Base-by-base conservation (phyloP, 2,797 vertebrate genomes). In the Discoglossus pictus region DNA sequence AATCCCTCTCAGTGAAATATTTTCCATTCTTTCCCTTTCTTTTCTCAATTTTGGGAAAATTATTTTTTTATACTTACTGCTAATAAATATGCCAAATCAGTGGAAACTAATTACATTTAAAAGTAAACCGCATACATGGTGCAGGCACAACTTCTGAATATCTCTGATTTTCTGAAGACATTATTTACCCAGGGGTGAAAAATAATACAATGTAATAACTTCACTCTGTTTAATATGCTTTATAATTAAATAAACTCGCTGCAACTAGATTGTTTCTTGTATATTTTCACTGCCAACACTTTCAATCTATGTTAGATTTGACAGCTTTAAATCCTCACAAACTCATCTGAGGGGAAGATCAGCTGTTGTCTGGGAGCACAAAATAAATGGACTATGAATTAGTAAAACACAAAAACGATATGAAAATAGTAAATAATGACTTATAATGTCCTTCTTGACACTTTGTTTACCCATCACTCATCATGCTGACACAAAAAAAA, bases 391-490 rank as follows among this genome's bases (percentile, higher is more conserved):
- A 40, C 43, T 24, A 58, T 51, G 43, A 64, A 64, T 71, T 61
- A 58, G 23, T 56, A 43, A 34, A 46, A 48, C 9, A 39, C 18
- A 63, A 61, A 64, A 42, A 15, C 7, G 44, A 10, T 6, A 17
- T 15, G 21, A 54, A 58, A 58, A 71, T n/a, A 56, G 51, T 58
- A 64, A 64, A 63, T 8, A 20, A 64, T 70, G 60, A 71, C 64
- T 58, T 71, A 64, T 44, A 58, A 71, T 64, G 52, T 71, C 68
- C 63, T 44, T 51, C 21, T 44, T 63, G 68, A 60, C 68, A 71
- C 60, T 50, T 56, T 64, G 52, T 71, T 52, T 64, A 38, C 68
- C 60, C 60, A 71, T 70, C 68, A 58, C 51, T 70, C 68, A 70
- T 62, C 42, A 40, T 7, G 23, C 35, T 69, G 50, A 31, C 67